Percentiles rank a stretch among this genome's conserved stretches.
phyloP scores from a whole-genome alignment of 2,888 invertebrate species.

The Dryomyza anilis region DNA sequence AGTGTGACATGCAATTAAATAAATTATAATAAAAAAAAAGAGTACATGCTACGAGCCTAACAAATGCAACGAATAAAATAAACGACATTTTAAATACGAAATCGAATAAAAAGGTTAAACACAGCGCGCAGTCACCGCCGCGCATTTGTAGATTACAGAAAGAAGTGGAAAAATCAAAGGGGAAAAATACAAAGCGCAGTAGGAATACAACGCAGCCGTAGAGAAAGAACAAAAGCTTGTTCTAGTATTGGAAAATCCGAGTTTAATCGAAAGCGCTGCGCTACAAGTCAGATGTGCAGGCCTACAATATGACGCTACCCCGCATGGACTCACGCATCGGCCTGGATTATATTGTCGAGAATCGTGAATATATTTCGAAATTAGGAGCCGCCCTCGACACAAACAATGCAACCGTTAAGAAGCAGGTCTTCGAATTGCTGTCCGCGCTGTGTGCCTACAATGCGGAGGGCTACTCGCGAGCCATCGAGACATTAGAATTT shows the following conservation, averaged over 20 bases:
- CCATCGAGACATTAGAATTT: conserved; percentile 87
- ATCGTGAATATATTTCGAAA: conserved; percentile 89
- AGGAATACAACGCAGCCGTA: background rate
- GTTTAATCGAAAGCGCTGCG: too few relatives aligned
- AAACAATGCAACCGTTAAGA: conserved; percentile 88
- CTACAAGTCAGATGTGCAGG: conserved; percentile 33
- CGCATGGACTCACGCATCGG: conserved; percentile 91
- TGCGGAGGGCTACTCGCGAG: conserved; percentile 83
- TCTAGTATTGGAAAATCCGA: too few relatives aligned
- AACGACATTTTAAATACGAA: background rate
- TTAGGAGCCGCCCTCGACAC: conserved; percentile 92
- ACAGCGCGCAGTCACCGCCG: too few relatives aligned
- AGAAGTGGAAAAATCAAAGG: too few relatives aligned
- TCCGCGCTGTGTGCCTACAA: conserved; percentile 95
- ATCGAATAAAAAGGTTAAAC: background rate
- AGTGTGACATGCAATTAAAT: conserved; percentile 8
- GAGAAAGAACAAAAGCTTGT: too few relatives aligned
- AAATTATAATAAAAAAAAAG: conserved; percentile 9
- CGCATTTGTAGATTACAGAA: too few relatives aligned
- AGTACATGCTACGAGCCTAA: background rate
- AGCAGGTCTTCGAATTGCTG: conserved; percentile 94
- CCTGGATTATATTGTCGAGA: conserved; percentile 92
- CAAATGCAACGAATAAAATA: conserved; percentile 14
- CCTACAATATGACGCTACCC: conserved; percentile 27
- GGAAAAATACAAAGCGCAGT: background rate